These are phyloP conservation scores for Nicator chloris DNA, from an alignment of 2,113 vertebrate species.

Conservation along the genomic window DNA sequence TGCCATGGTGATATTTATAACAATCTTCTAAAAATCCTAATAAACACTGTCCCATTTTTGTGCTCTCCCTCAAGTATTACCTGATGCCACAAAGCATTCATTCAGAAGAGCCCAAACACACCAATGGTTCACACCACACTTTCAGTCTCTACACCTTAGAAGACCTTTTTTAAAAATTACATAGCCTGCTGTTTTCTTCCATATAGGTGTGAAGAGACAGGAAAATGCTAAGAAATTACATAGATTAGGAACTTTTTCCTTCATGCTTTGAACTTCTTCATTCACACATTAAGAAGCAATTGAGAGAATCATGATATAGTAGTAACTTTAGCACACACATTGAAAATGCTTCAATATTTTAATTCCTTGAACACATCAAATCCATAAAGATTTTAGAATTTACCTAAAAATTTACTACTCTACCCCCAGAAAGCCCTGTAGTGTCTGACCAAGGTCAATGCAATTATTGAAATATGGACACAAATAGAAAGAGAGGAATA, in stretches of 20 bases:
- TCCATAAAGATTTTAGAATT: background rate
- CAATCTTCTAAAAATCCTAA: background rate
- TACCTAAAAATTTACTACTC: background rate
- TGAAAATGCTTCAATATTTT: background rate
- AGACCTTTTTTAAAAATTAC: background rate
- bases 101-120: background rate
- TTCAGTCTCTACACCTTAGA: background rate
- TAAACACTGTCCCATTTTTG: background rate
- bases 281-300: background rate
- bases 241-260: background rate
- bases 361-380: background rate
- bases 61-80: background rate
- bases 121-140: background rate
- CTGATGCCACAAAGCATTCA: background rate
- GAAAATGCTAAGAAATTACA: background rate
- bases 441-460: background rate
- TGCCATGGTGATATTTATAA: background rate
- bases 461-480: background rate
- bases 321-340: background rate
- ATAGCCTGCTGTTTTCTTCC: background rate
- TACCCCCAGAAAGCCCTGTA: background rate
- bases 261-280: background rate
- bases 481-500: background rate
- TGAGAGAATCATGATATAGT: background rate
- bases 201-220: background rate